Evolutionary conservation across 2,113 vertebrate genomes (phyloP).

Genomic region (Arvicanthis niloticus): DNA sequence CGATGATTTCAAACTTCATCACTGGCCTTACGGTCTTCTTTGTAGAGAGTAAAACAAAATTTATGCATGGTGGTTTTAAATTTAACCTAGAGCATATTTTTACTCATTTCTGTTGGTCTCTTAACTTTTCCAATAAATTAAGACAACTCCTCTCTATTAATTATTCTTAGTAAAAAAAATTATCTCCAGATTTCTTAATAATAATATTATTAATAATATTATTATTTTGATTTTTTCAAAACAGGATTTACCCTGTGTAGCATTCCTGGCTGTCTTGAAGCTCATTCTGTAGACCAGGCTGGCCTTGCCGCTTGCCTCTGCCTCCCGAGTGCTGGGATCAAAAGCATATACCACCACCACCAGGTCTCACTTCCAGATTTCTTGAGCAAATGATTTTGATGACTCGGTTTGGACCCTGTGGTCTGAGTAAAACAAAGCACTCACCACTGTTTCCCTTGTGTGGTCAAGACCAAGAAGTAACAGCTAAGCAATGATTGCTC

Average conservation of each 20-base stretch:
- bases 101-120: not conserved
- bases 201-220: too few species aligned
- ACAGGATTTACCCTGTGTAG: too few species aligned
- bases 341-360: too few species aligned
- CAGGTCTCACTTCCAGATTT: not conserved
- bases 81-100: not conserved
- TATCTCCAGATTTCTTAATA: too few species aligned
- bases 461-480: not conserved
- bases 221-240: too few species aligned
- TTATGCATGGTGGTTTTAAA: not conserved
- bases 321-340: too few species aligned
- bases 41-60: not conserved
- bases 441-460: not conserved
- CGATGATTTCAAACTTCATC: not conserved
- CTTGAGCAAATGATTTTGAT: conserved; percentile 31
- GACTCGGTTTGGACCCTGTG: not conserved
- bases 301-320: too few species aligned
- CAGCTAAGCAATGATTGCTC: not conserved
- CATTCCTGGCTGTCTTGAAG: too few species aligned
- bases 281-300: too few species aligned
- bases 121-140: not conserved
- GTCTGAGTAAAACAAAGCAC: not conserved
- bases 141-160: conserved; percentile 7
- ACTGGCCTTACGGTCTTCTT: not conserved
- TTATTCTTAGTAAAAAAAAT: conserved; percentile 36